Evolutionary conservation across 1,140 invertebrate species (phyloP), one percentile per base, ranked within the genome.

Genomic region (Hetaerina americana): DNA sequence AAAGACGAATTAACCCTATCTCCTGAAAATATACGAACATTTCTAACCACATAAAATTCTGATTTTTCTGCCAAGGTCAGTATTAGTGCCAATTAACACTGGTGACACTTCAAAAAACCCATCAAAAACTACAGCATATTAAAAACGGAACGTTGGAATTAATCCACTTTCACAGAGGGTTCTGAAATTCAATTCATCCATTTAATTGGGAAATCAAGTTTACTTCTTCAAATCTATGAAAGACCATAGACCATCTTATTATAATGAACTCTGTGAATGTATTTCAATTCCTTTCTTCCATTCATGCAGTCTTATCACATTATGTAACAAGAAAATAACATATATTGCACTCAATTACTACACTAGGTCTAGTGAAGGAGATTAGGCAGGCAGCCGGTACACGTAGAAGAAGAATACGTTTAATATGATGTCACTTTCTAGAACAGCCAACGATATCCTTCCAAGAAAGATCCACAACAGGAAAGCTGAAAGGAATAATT

Each of bases 391-490:
- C 29, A 70, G 70, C 70, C 26, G 29, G 49, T 66, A 70, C 70
- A 70, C 49, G 70, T 49, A 70, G 70, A 70, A 40, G 70, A 70
- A 70, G 70, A 66, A 26, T 70, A 66, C 29, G 68, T 69, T 69
- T 49, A 70, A 70, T 70, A 70, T 70, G 70, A 70, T 70, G 31
- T 69, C 29, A 70, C 70, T 70, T 40, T 70, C 70, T 70, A 70
- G 70, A 70, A 70, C 70, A 70, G 70, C 70, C 70, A 70, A 70
- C 70, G 49, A 70, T 66, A 69, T 70, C 70, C 70, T 70, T 70
- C 70, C 70, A 70, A 70, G 70, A 70, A 70, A 70, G 70, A 70
- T 70, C 70, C 70, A 70, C 70, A 70, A 70, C 70, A 70, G 70
- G 70, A 70, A 70, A 70, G 70, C 70, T 70, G 70, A 70, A 70